Evolutionary conservation across 2,113 vertebrate genomes (phyloP), one percentile per base, ranked within the genome.

Genomic region (Vidua chalybeata): DNA sequence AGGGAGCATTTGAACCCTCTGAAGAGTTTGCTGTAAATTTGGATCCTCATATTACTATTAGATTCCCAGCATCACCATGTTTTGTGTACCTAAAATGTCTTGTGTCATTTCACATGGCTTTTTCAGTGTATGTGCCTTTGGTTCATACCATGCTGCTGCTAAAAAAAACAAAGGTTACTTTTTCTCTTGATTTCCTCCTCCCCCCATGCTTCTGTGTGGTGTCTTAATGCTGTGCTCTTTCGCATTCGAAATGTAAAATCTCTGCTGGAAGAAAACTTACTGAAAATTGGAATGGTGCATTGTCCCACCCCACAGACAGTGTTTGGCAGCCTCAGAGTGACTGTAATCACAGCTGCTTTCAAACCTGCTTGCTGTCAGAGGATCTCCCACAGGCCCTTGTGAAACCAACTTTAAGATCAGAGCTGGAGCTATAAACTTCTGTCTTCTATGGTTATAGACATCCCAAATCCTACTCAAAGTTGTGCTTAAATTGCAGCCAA

Each of bases 271-370:
- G 67, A 69, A 77, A 88, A 69, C 37, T 52, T 21, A 43, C 81
- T 74, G 72, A 52, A 82, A 69, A 66, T 66, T 41, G 76, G 72
- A 90, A 92, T 59, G 68, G 75, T 76, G 55, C 79, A 67, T 84
- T 92, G 72, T 86, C 59, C 54, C 51, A 22, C 83, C 51, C 22
- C 72, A 85, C 46, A 9, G 55, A 48, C 28, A 54, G 30, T 37
- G 46, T 58, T 73, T 94, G 90, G 75, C 92, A 88, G 63, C 37
- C 72, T 85, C 79, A 39, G 68, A 62, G 72, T 73, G 75, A 22
- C 85, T 88, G 81, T 82, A 93, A 90, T 73, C 79, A n/a, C 79
- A 94, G 83, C 92, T 95, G 86, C 83, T 86, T 86, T 88, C 88
- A 73, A 84, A 80, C 48, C 75, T 88, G 31, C 68, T 66, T 74